Conservation (phyloP, 2,888 invertebrate genomes). For the Idaea aversata region DNA sequence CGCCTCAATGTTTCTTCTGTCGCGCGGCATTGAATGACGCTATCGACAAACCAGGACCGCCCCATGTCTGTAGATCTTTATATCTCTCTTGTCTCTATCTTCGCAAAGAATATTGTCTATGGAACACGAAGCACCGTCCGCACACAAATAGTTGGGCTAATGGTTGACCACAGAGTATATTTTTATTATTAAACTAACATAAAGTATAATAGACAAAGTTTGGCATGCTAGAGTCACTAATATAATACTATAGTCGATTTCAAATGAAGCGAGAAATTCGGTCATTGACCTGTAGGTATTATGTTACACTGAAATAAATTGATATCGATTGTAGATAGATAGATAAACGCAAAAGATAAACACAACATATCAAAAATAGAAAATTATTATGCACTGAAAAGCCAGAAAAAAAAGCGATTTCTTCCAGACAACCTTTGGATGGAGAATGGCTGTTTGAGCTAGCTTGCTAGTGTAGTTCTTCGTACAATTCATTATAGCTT, state of each 20-base stretch:
- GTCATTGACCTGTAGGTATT: background rate
- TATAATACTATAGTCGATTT: constrained; percentile 27
- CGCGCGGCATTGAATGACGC: too few species aligned
- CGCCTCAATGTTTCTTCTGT: too few species aligned
- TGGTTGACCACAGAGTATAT: constrained; percentile 57
- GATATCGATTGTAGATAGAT: too few species aligned
- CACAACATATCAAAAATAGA: too few species aligned
- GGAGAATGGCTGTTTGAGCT: too few species aligned
- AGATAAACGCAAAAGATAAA: too few species aligned
- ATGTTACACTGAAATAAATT: too few species aligned
- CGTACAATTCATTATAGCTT: too few species aligned
- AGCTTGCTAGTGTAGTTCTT: too few species aligned
- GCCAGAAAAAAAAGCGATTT: too few species aligned
- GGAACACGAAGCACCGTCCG: constrained; percentile 39
- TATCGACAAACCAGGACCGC: background rate
- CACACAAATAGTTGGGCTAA: constrained; percentile 63
- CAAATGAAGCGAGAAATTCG: background rate
- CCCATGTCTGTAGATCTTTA: background rate
- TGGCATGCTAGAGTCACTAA: constrained; percentile 75
- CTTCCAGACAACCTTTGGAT: too few species aligned
- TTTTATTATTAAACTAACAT: constrained; percentile 30
- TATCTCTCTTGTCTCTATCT: background rate
- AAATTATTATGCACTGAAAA: too few species aligned
- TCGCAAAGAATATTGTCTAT: constrained; percentile 39
- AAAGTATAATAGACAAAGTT: constrained; percentile 50